Conservation (phyloP, 37 sponge, comb jelly and placozoan species). For the Bolinopsis microptera region DNA sequence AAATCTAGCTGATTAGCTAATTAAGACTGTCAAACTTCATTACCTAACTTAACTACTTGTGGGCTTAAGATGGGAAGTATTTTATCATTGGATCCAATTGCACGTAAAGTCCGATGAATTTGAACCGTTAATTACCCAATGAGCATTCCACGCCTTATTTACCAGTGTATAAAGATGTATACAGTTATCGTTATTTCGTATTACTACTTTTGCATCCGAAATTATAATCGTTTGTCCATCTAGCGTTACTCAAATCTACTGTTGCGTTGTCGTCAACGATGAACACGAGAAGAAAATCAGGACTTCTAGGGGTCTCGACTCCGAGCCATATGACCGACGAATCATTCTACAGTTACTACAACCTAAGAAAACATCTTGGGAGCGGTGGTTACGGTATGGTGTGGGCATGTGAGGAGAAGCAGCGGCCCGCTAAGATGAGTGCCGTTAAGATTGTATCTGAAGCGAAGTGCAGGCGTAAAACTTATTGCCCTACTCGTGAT, state of each 20-base stretch:
- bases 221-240: background rate
- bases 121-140: background rate
- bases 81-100: background rate
- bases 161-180: background rate
- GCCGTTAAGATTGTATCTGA: conserved; percentile 41
- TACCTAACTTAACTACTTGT: background rate
- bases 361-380: conserved; percentile 17
- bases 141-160: background rate
- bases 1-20: background rate
- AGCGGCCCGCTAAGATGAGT: background rate
- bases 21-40: background rate
- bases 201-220: background rate
- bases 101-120: background rate
- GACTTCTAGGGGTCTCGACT: background rate
- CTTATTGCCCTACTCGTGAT: background rate
- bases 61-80: background rate
- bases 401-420: conserved; percentile 48
- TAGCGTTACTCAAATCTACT: background rate
- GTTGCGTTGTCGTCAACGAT: background rate
- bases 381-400: conserved; percentile 47
- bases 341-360: background rate
- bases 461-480: background rate
- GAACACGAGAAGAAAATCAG: background rate
- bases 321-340: background rate
- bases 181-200: background rate